These are phyloP conservation scores for Hydropotes inermis DNA, from an alignment of 2,113 vertebrate species.

Conservation along the genomic window DNA sequence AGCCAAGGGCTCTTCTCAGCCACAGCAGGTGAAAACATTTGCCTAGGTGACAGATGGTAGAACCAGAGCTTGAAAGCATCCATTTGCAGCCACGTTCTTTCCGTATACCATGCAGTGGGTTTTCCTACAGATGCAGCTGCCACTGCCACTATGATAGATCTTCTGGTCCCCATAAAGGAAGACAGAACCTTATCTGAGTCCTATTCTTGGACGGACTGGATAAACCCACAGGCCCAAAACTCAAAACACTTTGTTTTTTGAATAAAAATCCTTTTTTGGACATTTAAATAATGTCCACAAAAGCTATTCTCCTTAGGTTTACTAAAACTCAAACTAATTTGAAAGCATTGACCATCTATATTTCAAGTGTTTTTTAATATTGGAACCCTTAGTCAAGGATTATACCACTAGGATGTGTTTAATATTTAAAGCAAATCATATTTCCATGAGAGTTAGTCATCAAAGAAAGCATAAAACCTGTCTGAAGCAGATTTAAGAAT, in stretches of 20 bases:
- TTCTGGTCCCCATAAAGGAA: neutral
- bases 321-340: slow-evolving; percentile 1
- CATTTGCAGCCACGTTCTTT: neutral
- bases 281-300: neutral
- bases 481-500: neutral
- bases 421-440: neutral
- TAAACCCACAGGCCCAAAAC: neutral
- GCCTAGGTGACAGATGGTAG: neutral
- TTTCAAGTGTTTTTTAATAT: neutral
- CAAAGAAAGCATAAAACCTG: neutral
- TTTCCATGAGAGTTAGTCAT: neutral
- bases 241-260: neutral
- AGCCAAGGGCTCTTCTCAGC: neutral
- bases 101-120: fast-evolving
- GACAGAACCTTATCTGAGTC: neutral
- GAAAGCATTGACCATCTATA: neutral
- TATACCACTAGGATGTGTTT: neutral
- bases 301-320: neutral
- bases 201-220: neutral
- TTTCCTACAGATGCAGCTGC: neutral
- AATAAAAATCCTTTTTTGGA: neutral
- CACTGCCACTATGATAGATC: neutral
- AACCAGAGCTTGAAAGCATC: neutral
- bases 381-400: neutral
- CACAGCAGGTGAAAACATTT: neutral